A percentile compares a stretch with the other conserved stretches of the same genome.
phyloP scores from a whole-genome alignment of 1,140 invertebrate species.

The Metaphire vulgaris region DNA sequence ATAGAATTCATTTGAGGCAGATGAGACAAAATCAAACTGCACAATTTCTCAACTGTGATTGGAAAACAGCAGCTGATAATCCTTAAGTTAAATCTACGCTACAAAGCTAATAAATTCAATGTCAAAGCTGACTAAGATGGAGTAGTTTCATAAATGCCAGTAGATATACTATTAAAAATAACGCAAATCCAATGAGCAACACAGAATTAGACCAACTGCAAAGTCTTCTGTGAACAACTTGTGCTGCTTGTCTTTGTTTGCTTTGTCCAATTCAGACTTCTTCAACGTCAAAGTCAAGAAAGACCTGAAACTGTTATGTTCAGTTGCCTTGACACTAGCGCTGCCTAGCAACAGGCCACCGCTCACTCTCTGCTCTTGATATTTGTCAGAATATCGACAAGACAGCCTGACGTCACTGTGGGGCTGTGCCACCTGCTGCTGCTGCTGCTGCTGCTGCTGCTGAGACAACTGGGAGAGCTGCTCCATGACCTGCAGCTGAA shows the following conservation, averaged over 20 bases:
- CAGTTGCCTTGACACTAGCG: no score
- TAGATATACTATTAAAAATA: no score
- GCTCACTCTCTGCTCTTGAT: background rate
- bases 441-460: background rate
- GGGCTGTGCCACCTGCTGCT: background rate
- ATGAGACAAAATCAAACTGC: no score
- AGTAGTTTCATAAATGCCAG: background rate
- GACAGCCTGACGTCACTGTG: background rate
- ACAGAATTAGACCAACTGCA: slow-evolving; percentile 63
- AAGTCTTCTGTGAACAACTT: slow-evolving; percentile 78
- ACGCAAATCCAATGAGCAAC: no score
- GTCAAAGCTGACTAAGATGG: background rate
- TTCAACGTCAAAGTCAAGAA: slow-evolving; percentile 55
- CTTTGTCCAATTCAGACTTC: slow-evolving; percentile 76
- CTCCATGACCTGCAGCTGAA: background rate
- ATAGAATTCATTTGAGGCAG: no score
- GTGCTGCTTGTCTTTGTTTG: slow-evolving; percentile 81
- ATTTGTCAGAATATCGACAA: background rate
- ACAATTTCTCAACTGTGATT: no score
- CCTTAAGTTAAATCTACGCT: no score
- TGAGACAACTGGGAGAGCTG: background rate
- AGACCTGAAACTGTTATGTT: background rate
- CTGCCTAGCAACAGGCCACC: background rate
- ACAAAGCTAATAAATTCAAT: background rate
- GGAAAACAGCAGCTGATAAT: no score